phyloP scores from a whole-genome alignment of 2,888 invertebrate species.

The Homarus gammarus region DNA sequence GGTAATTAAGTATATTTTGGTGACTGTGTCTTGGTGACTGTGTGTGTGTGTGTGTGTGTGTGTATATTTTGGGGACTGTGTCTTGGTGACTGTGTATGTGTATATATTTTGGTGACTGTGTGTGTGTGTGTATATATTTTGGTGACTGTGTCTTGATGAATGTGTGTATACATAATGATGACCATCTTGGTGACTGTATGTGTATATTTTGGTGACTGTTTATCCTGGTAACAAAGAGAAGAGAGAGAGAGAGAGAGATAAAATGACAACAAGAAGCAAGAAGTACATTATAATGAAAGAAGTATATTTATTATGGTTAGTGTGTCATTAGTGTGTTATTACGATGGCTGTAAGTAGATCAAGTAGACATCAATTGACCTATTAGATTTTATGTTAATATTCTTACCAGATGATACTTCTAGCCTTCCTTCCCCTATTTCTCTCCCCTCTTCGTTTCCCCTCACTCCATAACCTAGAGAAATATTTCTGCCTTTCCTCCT shows the following conservation, averaged over 20 bases:
- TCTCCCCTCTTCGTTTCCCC: not conserved
- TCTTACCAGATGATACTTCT: too few species aligned
- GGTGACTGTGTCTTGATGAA: not conserved
- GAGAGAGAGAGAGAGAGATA: constrained; percentile 16
- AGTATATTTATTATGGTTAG: not conserved
- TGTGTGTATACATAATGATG: not conserved
- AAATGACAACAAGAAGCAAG: not conserved
- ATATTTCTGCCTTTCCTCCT: not conserved
- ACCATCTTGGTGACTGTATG: constrained; percentile 8
- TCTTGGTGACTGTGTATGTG: constrained; percentile 33
- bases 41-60: constrained; percentile 28
- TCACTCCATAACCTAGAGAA: not conserved
- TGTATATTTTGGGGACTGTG: constrained; percentile 26
- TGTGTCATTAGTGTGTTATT: not conserved
- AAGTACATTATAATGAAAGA: not conserved
- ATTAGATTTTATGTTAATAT: too few species aligned
- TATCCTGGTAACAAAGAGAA: too few species aligned
- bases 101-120: constrained; percentile 12
- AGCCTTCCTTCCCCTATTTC: not conserved
- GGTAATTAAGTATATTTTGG: too few species aligned
- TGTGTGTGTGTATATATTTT: constrained; percentile 15
- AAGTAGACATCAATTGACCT: too few species aligned
- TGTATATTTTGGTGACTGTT: not conserved
- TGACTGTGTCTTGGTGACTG: not conserved
- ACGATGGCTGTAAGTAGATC: too few species aligned